Evolutionary conservation across 2,888 invertebrate genomes (phyloP).

Genomic region (Platycheirus rosarum): DNA sequence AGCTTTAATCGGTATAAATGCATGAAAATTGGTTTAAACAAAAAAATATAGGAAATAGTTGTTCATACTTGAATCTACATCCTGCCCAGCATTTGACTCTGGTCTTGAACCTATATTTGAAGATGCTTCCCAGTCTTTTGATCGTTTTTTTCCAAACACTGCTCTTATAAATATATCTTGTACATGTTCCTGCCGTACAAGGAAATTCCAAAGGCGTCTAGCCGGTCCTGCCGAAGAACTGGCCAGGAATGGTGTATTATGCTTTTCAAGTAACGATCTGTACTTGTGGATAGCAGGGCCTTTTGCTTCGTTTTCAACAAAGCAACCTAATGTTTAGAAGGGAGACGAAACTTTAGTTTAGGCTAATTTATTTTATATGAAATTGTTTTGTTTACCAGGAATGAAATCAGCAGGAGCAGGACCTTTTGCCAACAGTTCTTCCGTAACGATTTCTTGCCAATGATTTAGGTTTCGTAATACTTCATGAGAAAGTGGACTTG

Average conservation of each 20-base stretch:
- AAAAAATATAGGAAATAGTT: too few relatives aligned
- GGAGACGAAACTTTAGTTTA: too few relatives aligned
- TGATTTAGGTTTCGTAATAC: slow-evolving; percentile 92
- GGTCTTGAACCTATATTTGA: slow-evolving; percentile 68
- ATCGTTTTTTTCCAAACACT: slow-evolving; percentile 92
- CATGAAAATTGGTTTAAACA: too few relatives aligned
- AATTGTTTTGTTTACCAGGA: slow-evolving; percentile 83
- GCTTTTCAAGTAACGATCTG: slow-evolving; percentile 93
- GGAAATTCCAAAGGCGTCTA: slow-evolving; percentile 94
- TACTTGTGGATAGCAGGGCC: slow-evolving; percentile 97
- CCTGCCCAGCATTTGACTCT: slow-evolving; percentile 53
- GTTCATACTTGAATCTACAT: slow-evolving; percentile 55
- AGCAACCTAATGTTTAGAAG: too few relatives aligned
- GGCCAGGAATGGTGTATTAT: slow-evolving; percentile 96
- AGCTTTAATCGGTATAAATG: slow-evolving; percentile 30
- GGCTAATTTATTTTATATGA: too few relatives aligned
- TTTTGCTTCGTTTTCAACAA: slow-evolving; percentile 88
- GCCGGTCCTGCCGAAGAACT: slow-evolving; percentile 89
- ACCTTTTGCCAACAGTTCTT: slow-evolving; percentile 89
- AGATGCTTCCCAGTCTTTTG: slow-evolving; percentile 58
- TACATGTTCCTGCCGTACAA: slow-evolving; percentile 95
- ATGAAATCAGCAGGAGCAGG: slow-evolving; percentile 94
- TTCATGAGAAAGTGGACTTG: slow-evolving; percentile 96
- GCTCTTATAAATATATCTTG: slow-evolving; percentile 98
- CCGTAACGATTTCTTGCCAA: slow-evolving; percentile 93